Base-by-base conservation (phyloP, 2,113 vertebrate species). In the Brienomyrus brachyistius region DNA sequence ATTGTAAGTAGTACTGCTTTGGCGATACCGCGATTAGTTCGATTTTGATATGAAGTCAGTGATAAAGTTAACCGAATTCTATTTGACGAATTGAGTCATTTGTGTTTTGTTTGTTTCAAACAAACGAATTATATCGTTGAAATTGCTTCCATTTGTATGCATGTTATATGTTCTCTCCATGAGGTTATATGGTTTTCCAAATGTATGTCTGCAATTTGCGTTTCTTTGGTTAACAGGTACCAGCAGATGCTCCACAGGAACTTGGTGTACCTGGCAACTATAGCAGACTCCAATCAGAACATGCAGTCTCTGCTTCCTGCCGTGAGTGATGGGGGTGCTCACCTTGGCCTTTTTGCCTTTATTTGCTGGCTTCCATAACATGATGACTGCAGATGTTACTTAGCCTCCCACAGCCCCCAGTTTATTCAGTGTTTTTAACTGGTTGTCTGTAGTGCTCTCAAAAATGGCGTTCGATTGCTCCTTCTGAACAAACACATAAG, bases 281-380 rank as follows among this genome's bases (percentile, higher is more conserved):
- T 99, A 97, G 98, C 98, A 96, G 98, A 99, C 95, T 99, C 98
- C 90, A 99, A 99, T 95, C 98, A 99, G 94, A 99, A 99, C 94
- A 98, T 99, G 97, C 98, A 99, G 95, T 97, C 98, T 93, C 97
- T 99, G 90, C 96, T 99, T 92, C 98, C 98, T 93, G 98, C 98
- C 93, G 98, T 99, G 96, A 99, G 98, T 98, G 96, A 59, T 15
- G 88, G 40, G 13, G 85, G 51, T 27, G 50, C n/a, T 89, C n/a
- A 59, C 77, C 89, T 89, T 62, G 59, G 77, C 19, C 80, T 87
- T 74, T 47, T 27, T 27, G 40, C 52, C n/a, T 47, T n/a, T 89
- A 8, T 17, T 62, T 59, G 5, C 27, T 87, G 15, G 17, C 74
- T 80, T 43, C 74, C 35, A 6, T 43, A 10, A 23, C 40, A 47